phyloP scores from a whole-genome alignment of 2,888 invertebrate genomes.

The Lepidocyrtoides sp. region DNA sequence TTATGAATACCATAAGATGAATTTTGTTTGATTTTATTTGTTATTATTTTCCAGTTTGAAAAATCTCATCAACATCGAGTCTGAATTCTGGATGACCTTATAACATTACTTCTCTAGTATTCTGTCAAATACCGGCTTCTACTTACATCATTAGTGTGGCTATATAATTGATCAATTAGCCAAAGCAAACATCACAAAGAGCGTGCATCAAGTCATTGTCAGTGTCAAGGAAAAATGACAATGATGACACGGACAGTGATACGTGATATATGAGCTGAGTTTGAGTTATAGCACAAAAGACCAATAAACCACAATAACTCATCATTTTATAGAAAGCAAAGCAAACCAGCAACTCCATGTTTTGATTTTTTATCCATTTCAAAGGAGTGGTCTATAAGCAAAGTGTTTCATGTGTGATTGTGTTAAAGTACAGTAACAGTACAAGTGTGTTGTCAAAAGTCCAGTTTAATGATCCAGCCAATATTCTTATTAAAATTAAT shows the following conservation, averaged over 20 bases:
- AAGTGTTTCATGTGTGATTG: conserved; percentile 7
- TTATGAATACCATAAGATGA: neutral
- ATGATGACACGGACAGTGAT: neutral
- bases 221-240: conserved; percentile 59
- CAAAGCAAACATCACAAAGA: neutral
- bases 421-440: conserved; percentile 21
- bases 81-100: conserved; percentile 46
- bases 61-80: neutral
- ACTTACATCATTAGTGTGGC: neutral
- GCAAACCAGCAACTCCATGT: neutral
- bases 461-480: conserved; percentile 46
- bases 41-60: conserved; percentile 37
- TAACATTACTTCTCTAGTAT: neutral
- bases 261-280: neutral
- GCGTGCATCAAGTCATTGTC: neutral
- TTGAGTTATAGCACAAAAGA: neutral
- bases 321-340: neutral
- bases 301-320: conserved; percentile 17
- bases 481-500: conserved; percentile 37
- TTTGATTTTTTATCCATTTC: conserved; percentile 28
- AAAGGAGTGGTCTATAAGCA: neutral
- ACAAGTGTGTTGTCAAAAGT: conserved; percentile 32
- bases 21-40: neutral
- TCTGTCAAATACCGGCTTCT: conserved; percentile 1
- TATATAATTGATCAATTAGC: neutral